Evolutionary conservation across 2,797 vertebrate species (phyloP).

Genomic region (Meda fulgida): DNA sequence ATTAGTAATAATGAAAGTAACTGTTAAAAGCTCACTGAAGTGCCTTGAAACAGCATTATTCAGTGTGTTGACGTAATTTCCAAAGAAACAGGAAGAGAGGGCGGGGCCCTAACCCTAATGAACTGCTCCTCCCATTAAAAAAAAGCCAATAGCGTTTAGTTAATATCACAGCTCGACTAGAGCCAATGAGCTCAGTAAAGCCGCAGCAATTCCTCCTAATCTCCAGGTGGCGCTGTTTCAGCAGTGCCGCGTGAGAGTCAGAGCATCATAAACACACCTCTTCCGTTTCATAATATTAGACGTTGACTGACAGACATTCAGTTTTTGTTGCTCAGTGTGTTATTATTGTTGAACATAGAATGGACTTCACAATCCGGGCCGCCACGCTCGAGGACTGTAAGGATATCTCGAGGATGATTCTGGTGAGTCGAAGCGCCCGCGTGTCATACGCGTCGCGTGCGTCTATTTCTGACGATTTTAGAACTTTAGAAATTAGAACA

Average conservation of each 20-base stretch:
- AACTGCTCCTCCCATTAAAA: too few relatives aligned
- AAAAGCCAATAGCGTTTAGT: too few relatives aligned
- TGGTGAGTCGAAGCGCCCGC: conserved; percentile 64
- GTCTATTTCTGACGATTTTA: conserved; percentile 15
- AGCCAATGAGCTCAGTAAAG: too few relatives aligned
- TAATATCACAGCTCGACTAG: too few relatives aligned
- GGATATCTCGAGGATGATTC: conserved; percentile 77
- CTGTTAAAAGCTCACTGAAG: neutral
- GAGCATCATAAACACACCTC: neutral
- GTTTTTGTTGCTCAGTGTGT: neutral
- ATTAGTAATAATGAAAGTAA: neutral
- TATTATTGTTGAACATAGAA: conserved; percentile 39
- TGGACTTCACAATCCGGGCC: conserved; percentile 75
- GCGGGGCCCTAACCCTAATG: too few relatives aligned
- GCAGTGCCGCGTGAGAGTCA: neutral
- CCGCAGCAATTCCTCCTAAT: too few relatives aligned
- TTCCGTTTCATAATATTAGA: neutral
- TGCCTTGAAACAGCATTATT: neutral
- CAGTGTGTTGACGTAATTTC: neutral
- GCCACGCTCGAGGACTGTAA: conserved; percentile 79
- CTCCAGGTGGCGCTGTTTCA: conserved; percentile 28
- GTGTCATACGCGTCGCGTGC: conserved; percentile 18
- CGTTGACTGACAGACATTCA: neutral
- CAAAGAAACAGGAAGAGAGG: neutral
- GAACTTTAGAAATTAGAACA: neutral